Percentiles rank a stretch among this genome's conserved stretches.
Evolutionary conservation across 2,888 invertebrate species (phyloP).

Genomic region (Beris chalybata): DNA sequence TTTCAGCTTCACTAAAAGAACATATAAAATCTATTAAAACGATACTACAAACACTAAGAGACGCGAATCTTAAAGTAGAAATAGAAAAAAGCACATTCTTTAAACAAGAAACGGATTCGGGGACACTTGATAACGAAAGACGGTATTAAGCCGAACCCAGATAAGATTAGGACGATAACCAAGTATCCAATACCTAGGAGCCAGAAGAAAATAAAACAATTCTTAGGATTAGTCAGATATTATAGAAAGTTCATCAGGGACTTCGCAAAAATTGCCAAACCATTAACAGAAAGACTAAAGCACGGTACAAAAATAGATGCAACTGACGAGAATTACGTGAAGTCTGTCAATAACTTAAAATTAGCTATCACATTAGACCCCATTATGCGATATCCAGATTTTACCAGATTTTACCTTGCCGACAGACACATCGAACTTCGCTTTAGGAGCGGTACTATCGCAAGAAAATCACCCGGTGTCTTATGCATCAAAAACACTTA

Average conservation of each 20-base stretch:
- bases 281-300: constrained; percentile 40
- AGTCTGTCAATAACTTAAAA: constrained; percentile 1
- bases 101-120: no score
- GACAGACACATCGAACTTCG: constrained; percentile 44
- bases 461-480: constrained; percentile 44
- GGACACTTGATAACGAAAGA: no score
- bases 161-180: no score
- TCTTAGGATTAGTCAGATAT: no score
- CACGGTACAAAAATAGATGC: constrained; percentile 1
- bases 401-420: constrained; percentile 44
- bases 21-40: no score
- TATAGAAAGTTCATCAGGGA: background rate
- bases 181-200: no score
- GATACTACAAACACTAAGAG: no score
- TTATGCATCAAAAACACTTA: constrained; percentile 33
- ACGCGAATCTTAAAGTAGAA: no score
- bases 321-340: background rate
- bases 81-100: no score
- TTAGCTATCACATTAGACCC: background rate
- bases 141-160: no score
- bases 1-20: no score
- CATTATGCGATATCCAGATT: constrained; percentile 43
- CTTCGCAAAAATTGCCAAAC: constrained; percentile 6
- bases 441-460: constrained; percentile 43
- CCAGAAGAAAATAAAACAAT: no score